A percentile compares a stretch with the other conserved stretches of the same genome.
Conservation (phyloP, 2,888 invertebrate genomes). For the Pollenia angustigena region DNA sequence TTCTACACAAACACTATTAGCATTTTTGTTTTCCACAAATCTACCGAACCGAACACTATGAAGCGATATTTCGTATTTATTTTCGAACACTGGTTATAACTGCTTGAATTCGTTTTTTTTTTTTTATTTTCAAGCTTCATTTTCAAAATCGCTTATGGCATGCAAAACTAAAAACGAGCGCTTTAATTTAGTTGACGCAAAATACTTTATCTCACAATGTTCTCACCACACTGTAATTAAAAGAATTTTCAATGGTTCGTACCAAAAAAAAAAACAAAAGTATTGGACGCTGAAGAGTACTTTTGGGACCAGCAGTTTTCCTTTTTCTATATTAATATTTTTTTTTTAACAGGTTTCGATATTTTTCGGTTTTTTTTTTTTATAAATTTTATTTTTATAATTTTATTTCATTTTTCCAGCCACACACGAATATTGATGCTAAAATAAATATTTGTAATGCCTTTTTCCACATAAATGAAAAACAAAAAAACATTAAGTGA, state of each 20-base stretch:
- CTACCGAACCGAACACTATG: no score
- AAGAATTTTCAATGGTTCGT: background rate
- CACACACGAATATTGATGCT: conserved; percentile 35
- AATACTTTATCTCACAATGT: conserved; percentile 3
- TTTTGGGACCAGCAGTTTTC: conserved; percentile 58
- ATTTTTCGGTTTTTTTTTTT: conserved; percentile 16
- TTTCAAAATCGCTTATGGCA: no score
- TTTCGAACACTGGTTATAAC: no score
- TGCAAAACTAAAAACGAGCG: no score
- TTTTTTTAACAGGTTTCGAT: conserved; percentile 47
- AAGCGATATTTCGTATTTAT: no score
- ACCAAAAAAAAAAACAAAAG: conserved; percentile 30
- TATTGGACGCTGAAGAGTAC: conserved; percentile 63
- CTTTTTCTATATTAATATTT: conserved; percentile 28
- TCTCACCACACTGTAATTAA: background rate
- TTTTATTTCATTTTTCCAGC: conserved; percentile 22
- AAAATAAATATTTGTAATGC: conserved; percentile 26
- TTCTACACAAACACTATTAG: no score
- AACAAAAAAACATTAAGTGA: background rate
- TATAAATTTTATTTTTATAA: conserved; percentile 39
- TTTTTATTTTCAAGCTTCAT: no score
- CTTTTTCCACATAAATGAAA: background rate
- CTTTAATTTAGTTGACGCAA: no score
- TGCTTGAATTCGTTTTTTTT: no score
- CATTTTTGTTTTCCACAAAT: no score